phyloP scores from a whole-genome alignment of 1,140 invertebrate genomes.

The Danaus plexippus region DNA sequence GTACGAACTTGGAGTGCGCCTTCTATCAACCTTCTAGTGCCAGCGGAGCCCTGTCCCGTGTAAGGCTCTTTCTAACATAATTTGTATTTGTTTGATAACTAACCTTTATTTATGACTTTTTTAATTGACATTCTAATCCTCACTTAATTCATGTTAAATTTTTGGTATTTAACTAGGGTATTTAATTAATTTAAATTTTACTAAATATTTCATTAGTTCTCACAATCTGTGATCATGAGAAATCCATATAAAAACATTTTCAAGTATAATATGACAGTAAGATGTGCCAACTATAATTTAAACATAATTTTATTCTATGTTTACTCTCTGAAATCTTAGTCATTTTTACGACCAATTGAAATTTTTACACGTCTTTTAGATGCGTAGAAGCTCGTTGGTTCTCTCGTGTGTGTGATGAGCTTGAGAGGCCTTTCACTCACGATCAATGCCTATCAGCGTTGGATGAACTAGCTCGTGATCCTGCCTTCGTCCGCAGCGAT shows the following conservation, averaged over 20 bases:
- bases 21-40: constrained; percentile 34
- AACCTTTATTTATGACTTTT: no score
- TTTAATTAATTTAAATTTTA: no score
- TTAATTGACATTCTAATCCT: no score
- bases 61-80: constrained; percentile 17
- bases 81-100: no score
- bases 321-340: neutral
- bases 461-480: constrained; percentile 29
- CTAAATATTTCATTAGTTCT: no score
- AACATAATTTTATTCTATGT: neutral
- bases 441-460: constrained; percentile 24
- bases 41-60: constrained; percentile 48
- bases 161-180: no score
- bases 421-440: constrained; percentile 34
- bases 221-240: no score
- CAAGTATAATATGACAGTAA: constrained; percentile 4
- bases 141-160: no score
- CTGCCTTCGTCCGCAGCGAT: constrained; percentile 45
- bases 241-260: no score
- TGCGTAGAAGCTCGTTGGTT: constrained; percentile 57
- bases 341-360: neutral
- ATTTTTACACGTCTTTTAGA: constrained; percentile 15
- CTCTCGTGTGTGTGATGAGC: constrained; percentile 36
- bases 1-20: constrained; percentile 17
- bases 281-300: constrained; percentile 1